Evolutionary conservation across 2,113 vertebrate genomes (phyloP), one percentile per base, ranked within the genome.

Genomic region (Sturnus vulgaris): DNA sequence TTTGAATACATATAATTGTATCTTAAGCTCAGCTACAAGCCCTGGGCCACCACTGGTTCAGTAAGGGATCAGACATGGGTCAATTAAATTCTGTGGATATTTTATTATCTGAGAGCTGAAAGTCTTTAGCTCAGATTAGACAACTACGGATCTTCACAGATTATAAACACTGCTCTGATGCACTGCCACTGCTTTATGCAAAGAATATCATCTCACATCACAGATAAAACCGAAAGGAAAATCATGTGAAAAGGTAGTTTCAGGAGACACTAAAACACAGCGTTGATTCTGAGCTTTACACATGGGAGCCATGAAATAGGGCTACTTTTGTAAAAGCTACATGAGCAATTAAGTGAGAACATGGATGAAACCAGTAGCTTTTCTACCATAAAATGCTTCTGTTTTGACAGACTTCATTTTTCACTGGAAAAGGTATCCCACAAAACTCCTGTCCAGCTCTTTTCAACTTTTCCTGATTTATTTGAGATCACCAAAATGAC

Each of bases 1-100:
- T 86, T 63, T 93, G 72, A 97, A 90, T 92, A 88, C 69, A 69
- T 47, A 55, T 91, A 94, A 86, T 94, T 90, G 70, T 89, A 72
- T 50, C 63, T 82, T 81, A 94, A 94, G 50, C 80, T 96, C 61
- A 86, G 92, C 77, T 92, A 60, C 75, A 72, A 89, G 87, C 40
- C 75, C 59, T 47, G 70, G 71, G 66, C 57, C 44, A 75, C 42
- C 30, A 69, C 10, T 65, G 90, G 28, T 83, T 96, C 65, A 93
- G 60, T 81, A 88, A 91, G 50, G 81, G 77, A 95, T 97, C 96
- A 95, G 86, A 87, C 33, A 72, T 1, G 19, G 87, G 86, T 95
- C 96, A 96, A 80, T 87, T 82, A 83, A 92, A 92, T 91, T 82
- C 57, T 81, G 57, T 60, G 24, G 82, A 73, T 27, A 64, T 73